A percentile compares a stretch with the other conserved stretches of the same genome.
These are phyloP conservation scores for Dicrostonyx torquatus DNA, from an alignment of 2,797 vertebrate genomes.

Conservation along the genomic window DNA sequence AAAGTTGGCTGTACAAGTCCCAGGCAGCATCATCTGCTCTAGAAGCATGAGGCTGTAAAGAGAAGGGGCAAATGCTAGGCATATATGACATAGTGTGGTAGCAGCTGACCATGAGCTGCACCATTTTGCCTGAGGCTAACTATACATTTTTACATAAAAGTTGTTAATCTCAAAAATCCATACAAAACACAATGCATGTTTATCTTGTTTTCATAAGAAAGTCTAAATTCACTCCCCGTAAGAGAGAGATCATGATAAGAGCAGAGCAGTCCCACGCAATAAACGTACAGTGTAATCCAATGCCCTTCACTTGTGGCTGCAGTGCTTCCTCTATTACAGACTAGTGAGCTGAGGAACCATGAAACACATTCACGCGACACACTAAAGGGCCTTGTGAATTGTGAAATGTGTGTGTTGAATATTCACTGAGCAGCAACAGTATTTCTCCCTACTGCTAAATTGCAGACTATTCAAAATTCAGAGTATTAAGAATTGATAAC, in stretches of 20 bases:
- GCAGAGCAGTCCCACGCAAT: not conserved
- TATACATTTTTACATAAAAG: slow-evolving; percentile 46
- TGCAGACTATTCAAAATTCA: not conserved
- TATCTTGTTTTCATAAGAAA: not conserved
- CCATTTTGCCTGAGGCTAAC: not conserved
- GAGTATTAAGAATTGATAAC: not conserved
- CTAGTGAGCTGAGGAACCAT: not conserved
- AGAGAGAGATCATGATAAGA: slow-evolving; percentile 3
- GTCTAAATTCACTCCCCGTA: not conserved
- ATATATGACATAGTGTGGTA: not conserved
- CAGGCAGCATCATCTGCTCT: not conserved
- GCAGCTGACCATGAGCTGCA: not conserved
- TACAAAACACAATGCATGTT: not conserved
- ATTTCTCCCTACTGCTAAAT: not conserved
- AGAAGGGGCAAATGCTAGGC: not conserved
- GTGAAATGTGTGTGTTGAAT: not conserved
- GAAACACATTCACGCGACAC: not conserved
- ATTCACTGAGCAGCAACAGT: not conserved
- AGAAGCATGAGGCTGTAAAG: not conserved
- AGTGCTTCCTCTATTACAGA: not conserved
- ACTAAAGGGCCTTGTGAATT: not conserved
- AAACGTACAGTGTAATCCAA: not conserved
- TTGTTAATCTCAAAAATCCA: not conserved
- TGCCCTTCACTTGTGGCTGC: not conserved
- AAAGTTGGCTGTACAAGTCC: not conserved